A percentile compares a stretch with the other conserved stretches of the same genome.
Evolutionary conservation across 2,888 invertebrate genomes (phyloP).

Genomic region (Agrochola lychnidis): DNA sequence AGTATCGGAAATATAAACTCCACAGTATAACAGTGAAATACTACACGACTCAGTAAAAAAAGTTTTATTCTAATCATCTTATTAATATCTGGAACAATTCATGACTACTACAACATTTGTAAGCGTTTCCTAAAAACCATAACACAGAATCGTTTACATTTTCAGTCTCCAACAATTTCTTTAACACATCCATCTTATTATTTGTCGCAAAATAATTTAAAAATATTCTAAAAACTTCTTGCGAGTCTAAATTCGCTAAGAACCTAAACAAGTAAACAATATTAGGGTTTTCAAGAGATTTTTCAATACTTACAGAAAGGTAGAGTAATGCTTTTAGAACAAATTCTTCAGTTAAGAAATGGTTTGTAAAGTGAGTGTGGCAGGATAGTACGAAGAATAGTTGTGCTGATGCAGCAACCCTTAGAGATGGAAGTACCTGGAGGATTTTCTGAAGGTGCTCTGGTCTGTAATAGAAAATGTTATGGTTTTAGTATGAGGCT

Average conservation of each 20-base stretch:
- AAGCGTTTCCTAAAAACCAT: constrained; percentile 84
- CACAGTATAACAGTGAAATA: constrained; percentile 18
- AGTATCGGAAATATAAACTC: not conserved
- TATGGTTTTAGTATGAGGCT: not conserved
- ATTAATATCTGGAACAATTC: constrained; percentile 68
- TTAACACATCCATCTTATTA: constrained; percentile 65
- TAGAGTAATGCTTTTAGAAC: constrained; percentile 68
- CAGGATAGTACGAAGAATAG: constrained; percentile 82
- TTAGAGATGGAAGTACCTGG: constrained; percentile 61
- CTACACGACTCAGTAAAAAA: constrained; percentile 17
- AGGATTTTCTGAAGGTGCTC: constrained; percentile 74
- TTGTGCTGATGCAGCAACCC: constrained; percentile 64
- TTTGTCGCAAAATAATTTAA: constrained; percentile 68
- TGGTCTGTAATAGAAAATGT: constrained; percentile 70
- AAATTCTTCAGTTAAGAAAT: constrained; percentile 64
- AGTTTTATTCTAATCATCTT: constrained; percentile 11
- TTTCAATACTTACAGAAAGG: constrained; percentile 64
- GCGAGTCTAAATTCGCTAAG: constrained; percentile 77
- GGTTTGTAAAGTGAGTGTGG: constrained; percentile 72
- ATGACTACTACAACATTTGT: constrained; percentile 69
- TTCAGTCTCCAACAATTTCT: constrained; percentile 66
- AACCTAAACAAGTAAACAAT: constrained; percentile 75
- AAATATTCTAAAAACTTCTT: constrained; percentile 63
- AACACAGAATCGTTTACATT: constrained; percentile 68
- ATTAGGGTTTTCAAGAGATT: constrained; percentile 64